Base-by-base conservation (phyloP, 2,888 invertebrate species). In the Siphlonurus alternatus region DNA sequence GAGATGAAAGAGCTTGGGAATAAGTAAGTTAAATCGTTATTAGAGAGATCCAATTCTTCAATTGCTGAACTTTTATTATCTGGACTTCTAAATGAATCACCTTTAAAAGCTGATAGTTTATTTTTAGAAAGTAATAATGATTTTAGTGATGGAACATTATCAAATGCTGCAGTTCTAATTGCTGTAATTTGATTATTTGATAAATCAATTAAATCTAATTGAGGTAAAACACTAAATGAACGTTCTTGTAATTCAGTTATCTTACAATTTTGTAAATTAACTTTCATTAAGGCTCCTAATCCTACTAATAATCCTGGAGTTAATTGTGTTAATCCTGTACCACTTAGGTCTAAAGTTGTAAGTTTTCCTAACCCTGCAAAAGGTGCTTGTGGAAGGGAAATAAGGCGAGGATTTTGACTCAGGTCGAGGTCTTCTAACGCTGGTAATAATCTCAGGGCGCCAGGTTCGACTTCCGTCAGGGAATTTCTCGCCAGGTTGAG, bases 1-100 rank as follows among this genome's bases (percentile, higher is more conserved):
- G 90, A 88, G 72, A 87, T 83, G 73, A 93, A 93, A 19, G 90
- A 88, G 0, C 89, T 89, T 1, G 90, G 89, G 70, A 89, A 91
- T 54, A 93, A 76, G 72, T 91, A 89, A 71, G 86, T 88, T 54
- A 93, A 78, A 71, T 87, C 84, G 76, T 92, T 92, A 68, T 87
- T 78, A 0, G 88, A 86, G 61, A 93, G 81, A 74, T 93, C 89
- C 66, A 94, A 77, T 66, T 87, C 80, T 76, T 90, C 87, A 59
- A 93, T 77, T 66, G 88, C 85, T 0, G 88, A 64, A 7, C 71
- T 71, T 18, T 69, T 69, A 63, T 71, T 71, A 61, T 69, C 69
- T 59, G 89, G 89, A 69, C 61, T 24, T 25, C 89, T 88, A 73
- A 92, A 91, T 73, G 87, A 85, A 76, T 91, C 90, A 1, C 90